Evolutionary conservation across 2,888 invertebrate species (phyloP), one percentile per base, ranked within the genome.

Genomic region (Drosophila bunnanda): DNA sequence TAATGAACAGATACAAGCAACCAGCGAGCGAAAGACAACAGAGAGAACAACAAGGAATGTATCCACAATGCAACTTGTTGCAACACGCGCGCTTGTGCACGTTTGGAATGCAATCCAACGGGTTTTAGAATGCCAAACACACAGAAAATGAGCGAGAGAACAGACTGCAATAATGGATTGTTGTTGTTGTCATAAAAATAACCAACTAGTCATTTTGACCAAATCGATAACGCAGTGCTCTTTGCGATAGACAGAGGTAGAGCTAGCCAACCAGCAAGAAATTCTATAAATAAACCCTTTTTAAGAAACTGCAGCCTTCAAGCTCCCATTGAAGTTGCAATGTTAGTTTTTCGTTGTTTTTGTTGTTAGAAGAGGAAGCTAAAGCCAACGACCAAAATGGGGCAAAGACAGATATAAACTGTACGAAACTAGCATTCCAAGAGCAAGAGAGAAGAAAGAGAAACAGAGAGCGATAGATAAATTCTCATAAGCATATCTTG

Each of bases 101-200:
- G 76, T 34, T 72, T n/a, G 82, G 82, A 82, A 82, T 85, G 82
- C 88, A 69, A 88, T 75, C 71, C 71, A 88, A 82, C 82, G 75
- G 85, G 82, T 82, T 82, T 88, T 73, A 60, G 62, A 57, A 70
- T 44, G 73, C 38, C 41, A 50, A 38, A n/a, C n/a, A 17, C 30
- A 22, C 25, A 10, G 36, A 66, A 30, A 28, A 52, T 32, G 46
- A 12, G 66, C 39, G 46, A 66, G 61, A 61, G 53, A 48, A 43
- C 36, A 25, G 32, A 53, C 44, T 53, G 56, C 52, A 44, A 38
- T 34, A 66, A 56, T 34, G 34, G 36, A 30, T 70, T 68, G 54
- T 54, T 66, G 65, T 60, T 61, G 70, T 20, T 58, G 38, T 54
- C 58, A 76, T 56, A 76, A 62, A 65, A 73, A 76, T 60, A 66